These are phyloP conservation scores for Ictidomys tridecemlineatus DNA, from an alignment of 2,113 vertebrate species.

Conservation along the genomic window DNA sequence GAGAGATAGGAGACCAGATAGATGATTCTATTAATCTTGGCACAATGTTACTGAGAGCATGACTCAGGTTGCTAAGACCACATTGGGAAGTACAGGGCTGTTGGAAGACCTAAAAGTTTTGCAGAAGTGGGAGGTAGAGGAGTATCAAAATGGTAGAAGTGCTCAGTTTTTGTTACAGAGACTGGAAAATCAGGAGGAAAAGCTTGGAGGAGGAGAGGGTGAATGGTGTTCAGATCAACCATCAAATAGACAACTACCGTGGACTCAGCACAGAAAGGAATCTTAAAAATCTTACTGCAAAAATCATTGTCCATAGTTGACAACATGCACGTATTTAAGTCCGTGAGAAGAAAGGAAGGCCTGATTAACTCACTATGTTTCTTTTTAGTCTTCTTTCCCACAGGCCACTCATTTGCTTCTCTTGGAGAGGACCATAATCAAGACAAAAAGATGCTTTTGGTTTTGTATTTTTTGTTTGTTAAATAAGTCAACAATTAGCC, in stretches of 20 bases:
- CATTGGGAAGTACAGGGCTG: not conserved
- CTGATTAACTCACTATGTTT: not conserved
- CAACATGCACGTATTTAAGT: not conserved
- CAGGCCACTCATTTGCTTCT: not conserved
- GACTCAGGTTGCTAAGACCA: not conserved
- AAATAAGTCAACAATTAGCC: not conserved
- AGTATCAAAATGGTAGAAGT: not conserved
- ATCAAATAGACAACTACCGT: rapidly evolving
- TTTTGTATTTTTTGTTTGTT: not conserved
- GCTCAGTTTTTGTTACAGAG: not conserved
- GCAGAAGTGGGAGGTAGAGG: not conserved
- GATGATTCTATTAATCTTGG: not conserved
- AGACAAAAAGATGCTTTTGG: not conserved
- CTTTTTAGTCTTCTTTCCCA: not conserved
- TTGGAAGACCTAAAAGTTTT: not conserved
- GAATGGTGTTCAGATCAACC: not conserved
- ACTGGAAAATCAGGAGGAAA: not conserved
- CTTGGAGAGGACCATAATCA: not conserved
- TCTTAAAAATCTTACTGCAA: not conserved
- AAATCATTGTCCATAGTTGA: not conserved
- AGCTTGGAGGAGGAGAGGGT: not conserved
- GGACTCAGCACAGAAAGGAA: not conserved
- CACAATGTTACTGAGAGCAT: rapidly evolving
- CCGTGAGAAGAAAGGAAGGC: not conserved
- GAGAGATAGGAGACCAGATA: not conserved